Percentiles rank a stretch among this genome's conserved stretches.
phyloP scores from a whole-genome alignment of 1,140 invertebrate species.

The Trigoniulus corallinus region DNA sequence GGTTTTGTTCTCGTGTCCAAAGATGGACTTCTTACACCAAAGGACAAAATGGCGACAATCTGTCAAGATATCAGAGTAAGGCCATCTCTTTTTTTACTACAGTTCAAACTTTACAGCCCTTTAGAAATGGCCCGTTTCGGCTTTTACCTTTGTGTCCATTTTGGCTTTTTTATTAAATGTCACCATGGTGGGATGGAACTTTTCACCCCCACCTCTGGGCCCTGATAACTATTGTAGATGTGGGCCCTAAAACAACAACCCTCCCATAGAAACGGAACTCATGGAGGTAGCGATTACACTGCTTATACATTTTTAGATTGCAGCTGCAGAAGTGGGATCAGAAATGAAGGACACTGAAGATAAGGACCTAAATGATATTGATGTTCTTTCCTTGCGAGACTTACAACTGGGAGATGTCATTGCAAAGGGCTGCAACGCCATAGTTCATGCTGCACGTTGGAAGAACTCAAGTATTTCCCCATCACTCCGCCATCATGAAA shows the following conservation, averaged over 20 bases:
- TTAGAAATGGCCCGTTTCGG: slow-evolving; percentile 10
- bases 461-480: too few relatives aligned
- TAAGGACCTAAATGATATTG: slow-evolving; percentile 8
- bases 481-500: too few relatives aligned
- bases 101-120: slow-evolving; percentile 9
- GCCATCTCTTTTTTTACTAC: neutral
- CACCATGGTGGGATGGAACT: slow-evolving; percentile 1
- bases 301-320: slow-evolving; percentile 7
- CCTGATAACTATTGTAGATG: too few relatives aligned
- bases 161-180: neutral
- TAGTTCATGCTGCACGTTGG: slow-evolving; percentile 51
- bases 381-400: slow-evolving; percentile 18
- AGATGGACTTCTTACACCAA: slow-evolving; percentile 49
- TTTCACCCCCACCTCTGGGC: too few relatives aligned
- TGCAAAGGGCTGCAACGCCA: slow-evolving; percentile 65
- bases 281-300: slow-evolving; percentile 4
- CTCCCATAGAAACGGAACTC: too few relatives aligned
- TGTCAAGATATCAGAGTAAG: slow-evolving; percentile 57
- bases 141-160: slow-evolving; percentile 3
- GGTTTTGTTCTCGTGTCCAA: slow-evolving; percentile 55
- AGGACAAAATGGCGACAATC: slow-evolving; percentile 57
- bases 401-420: slow-evolving; percentile 37
- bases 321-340: slow-evolving; percentile 8
- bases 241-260: too few relatives aligned
- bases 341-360: slow-evolving; percentile 3